Evolutionary conservation across 2,888 invertebrate genomes (phyloP), one percentile per base, ranked within the genome.

Genomic region (Schizaphis graminum): DNA sequence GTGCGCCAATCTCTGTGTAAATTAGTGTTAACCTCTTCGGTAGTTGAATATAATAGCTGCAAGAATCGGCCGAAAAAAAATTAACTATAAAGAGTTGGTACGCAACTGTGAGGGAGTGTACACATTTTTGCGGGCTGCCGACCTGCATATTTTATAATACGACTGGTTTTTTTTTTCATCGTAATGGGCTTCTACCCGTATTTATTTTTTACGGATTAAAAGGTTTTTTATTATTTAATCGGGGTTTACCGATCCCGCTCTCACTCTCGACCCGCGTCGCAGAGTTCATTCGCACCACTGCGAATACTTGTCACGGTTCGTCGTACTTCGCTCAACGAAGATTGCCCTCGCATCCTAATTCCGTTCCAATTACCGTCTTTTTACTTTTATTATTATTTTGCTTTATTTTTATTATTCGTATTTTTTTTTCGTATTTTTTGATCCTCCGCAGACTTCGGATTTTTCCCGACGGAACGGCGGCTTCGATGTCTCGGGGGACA

Each of bases 171-270:
- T 91, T 67, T 88, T 35, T 84, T 61, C 86, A 49, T 91, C 94
- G 53, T 91, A 91, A 94, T 87, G 94, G 91, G 61, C 91, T 91
- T 85, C 61, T n/a, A 87, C 94, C 94, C 94, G 94, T 94, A 94
- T 94, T 94, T 94, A 94, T 94, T 94, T 93, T 94, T 94, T 94
- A 94, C 86, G 94, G 86, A 91, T 94, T 94, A 94, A 94, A 94
- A 94, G 94, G 86, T 94, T 93, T 92, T 93, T 94, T 94, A 91
- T 94, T 94, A 94, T 94, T 94, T 94, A 94, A 94, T 90, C 94
- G 94, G 94, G 86, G 94, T 93, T 93, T 93, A 93, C 92, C 92
- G 92, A 93, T 92, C 88, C 92, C 92, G 26, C 91, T 67, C 67
- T 49, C 86, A 8, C 61, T 44, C 47, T 61, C 90, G n/a, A 47